Conservation (phyloP, 2,888 invertebrate species). For the Zeuzera pyrina region DNA sequence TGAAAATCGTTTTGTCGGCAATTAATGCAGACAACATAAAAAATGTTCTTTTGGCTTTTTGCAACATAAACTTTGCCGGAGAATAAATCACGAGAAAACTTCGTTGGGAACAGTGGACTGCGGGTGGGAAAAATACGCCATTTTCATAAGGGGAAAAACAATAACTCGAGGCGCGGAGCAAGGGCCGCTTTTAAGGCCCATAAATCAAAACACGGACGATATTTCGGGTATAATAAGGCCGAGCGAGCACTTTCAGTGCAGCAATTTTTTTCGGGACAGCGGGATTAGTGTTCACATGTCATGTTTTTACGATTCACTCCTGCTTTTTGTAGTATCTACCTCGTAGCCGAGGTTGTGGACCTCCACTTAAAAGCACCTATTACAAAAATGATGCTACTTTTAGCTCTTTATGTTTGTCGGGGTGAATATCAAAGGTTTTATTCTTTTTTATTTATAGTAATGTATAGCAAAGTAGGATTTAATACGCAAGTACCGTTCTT, state of each 20-base stretch:
- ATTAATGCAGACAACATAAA: conserved; percentile 22
- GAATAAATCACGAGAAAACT: conserved; percentile 47
- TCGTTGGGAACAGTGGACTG: conserved; percentile 40
- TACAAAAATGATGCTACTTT: no score
- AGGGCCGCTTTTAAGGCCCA: conserved; percentile 63
- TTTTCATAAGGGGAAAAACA: conserved; percentile 68
- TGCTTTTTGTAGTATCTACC: conserved; percentile 47
- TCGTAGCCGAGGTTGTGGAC: no score
- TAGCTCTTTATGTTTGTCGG: no score
- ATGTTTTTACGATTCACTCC: conserved; percentile 60
- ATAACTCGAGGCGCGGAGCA: conserved; percentile 57
- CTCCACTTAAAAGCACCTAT: no score
- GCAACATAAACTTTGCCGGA: conserved; percentile 41
- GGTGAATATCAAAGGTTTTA: conserved; percentile 31
- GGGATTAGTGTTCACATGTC: conserved; percentile 55
- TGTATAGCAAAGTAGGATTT: no score
- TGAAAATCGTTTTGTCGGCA: conserved; percentile 15
- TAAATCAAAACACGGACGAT: conserved; percentile 66
- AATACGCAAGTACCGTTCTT: no score
- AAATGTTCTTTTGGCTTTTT: conserved; percentile 34
- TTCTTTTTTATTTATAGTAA: neutral
- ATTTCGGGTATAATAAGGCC: conserved; percentile 47
- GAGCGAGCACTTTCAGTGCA: conserved; percentile 46
- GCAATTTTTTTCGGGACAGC: conserved; percentile 46
- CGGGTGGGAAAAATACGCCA: conserved; percentile 48